Evolutionary conservation across 2,797 vertebrate genomes (phyloP), one percentile per base, ranked within the genome.

Genomic region (Falco rusticolus): DNA sequence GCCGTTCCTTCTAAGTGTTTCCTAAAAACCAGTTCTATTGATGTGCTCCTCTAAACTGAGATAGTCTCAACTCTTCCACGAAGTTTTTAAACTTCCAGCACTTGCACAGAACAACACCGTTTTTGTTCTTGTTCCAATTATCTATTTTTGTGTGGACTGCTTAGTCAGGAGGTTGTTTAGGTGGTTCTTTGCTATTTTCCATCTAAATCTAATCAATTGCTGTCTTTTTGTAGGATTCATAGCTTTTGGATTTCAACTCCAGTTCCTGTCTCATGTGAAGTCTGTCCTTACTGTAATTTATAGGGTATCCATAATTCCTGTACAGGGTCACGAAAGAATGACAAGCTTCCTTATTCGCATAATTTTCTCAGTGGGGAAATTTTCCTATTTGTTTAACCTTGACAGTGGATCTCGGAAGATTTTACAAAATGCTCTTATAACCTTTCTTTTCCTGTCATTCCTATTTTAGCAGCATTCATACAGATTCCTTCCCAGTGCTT

Each of bases 101-200:
- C 48, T 90, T 75, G 53, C 61, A 68, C 45, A 84, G 61, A 59
- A 76, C 2, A 89, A n/a, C 29, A 64, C 6, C 47, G 19, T 28
- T 89, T 91, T 74, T 89, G 45, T 83, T 88, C 68, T 43, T 48
- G n/a, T 68, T 85, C 85, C 82, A 63, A 17, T 80, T 51, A 80
- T 11, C 68, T 89, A 60, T 64, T 93, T 94, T 70, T 68, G 60
- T 54, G 57, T 56, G 41, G 25, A 84, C 41, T 91, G 72, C 65
- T 95, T 84, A 80, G 72, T 78, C 83, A 88, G 72, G 69, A 84
- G 31, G 82, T 66, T 53, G 53, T 66, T 84, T 70, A 87, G 75
- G 39, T 50, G 21, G 37, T 76, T 91, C 69, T 88, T 85, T 28
- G 20, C 53, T 78, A 75, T 81, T 90, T 93, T 94, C 71, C 64